Evolutionary conservation across 2,113 vertebrate genomes (phyloP), one percentile per base, ranked within the genome.

Genomic region (Eudyptes chrysolophus): DNA sequence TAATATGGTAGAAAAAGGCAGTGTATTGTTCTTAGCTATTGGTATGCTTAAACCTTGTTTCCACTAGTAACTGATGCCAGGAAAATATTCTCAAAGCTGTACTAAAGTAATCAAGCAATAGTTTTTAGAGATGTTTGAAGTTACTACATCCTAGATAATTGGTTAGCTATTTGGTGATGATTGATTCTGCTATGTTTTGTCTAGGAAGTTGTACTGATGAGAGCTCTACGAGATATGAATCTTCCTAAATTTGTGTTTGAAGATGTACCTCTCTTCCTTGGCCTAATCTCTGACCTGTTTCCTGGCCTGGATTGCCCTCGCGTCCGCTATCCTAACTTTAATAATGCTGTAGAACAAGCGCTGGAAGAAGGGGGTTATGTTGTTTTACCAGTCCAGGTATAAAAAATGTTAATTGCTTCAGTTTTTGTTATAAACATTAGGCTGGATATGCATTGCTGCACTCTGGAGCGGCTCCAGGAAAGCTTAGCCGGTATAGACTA

Each of bases 201-300:
- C 38, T 97, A 99, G 99, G 99, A 99, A 30, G 98, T 99, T 87
- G 99, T 99, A 44, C 94, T 99, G 94, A 99, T 99, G 99, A 98
- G 99, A 83, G 99, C 99, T 16, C 98, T 99, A 54, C 98, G 99
- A 84, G 99, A 99, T 96, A 99, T 99, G 99, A 99, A 99, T 94
- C 98, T 99, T 71, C 99, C 99, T 85, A 99, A 99, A 97, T 99
- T 99, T 92, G 99, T 99, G 58, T 99, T 99, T 96, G 99, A 99
- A 94, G 99, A 99, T 1, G 99, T 99, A 11, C 99, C 99, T 54
- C 98, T 99, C 65, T 99, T 99, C 95, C 98, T 99, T 19, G 99
- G 99, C 26, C 97, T 99, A 48, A 99, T 99, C 87, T 98, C 99
- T 19, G 99, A 99, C 75, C 98, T 99, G 42, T 99, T 99, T 88